Evolutionary conservation across 2,888 invertebrate species (phyloP), one percentile per base, ranked within the genome.

Genomic region (Drosophila meridiana): DNA sequence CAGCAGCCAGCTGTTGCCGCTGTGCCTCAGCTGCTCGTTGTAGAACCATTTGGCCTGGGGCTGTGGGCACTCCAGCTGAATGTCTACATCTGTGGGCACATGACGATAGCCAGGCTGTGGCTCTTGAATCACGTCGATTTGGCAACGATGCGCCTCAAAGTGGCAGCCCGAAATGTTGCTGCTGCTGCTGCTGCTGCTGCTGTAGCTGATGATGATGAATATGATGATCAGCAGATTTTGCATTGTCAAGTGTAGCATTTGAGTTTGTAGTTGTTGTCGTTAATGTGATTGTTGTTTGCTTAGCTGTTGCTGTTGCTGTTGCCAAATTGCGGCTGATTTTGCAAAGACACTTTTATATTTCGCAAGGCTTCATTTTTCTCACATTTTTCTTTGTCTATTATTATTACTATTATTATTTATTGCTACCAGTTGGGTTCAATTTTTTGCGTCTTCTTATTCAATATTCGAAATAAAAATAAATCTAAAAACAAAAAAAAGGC

Each of bases 191-290:
- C 4, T 34, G 40, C 40, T 45, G 26, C 45, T 47, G 67, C 30
- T 61, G 48, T 47, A 20, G 56, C 42, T 53, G 63, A 78, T 87
- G 70, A 81, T 62, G 63, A 56, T 61, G 34, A 53, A 36, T 45
- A 79, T 58, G 85, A 84, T 83, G 89, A 83, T 83, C 68, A 60
- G 85, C 83, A 83, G 56, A 56, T 83, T 89, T 87, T 68, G 82
- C 83, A 89, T 83, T 58, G 61, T 89, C 87, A 73, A 75, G 89
- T 87, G 67, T 48, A 57, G 70, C 59, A 60, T 52, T 58, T 45
- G 67, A 30, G 52, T 45, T 40, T 45, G 56, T 43, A 62, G 43
- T 50, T 60, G 38, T 43, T 48, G 58, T 26, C 55, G 42, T 38
- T 55, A 7, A 20, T 53, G 50, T n/a, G 50, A 42, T 55, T 70